phyloP scores from a whole-genome alignment of 37 sponge, comb jelly and placozoan species.

The Petrosia ficiformis region DNA sequence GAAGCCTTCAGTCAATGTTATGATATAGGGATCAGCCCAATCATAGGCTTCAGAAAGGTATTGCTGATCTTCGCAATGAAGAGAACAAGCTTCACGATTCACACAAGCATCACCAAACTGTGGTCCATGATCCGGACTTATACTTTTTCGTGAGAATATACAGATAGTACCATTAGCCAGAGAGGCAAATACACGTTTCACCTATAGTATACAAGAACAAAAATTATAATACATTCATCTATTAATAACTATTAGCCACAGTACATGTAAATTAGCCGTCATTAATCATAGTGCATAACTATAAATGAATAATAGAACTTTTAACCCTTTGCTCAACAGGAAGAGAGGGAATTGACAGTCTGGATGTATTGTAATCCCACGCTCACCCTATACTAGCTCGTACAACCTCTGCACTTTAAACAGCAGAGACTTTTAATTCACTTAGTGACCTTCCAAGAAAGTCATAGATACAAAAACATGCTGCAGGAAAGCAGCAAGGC shows the following conservation, averaged over 20 bases:
- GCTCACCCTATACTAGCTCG: no score
- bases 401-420: no score
- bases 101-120: slow-evolving; percentile 54
- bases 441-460: no score
- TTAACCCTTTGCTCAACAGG: neutral
- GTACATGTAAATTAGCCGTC: neutral
- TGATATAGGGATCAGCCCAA: slow-evolving; percentile 68
- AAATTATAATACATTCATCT: neutral
- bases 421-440: no score
- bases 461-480: no score
- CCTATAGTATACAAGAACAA: slow-evolving; percentile 28
- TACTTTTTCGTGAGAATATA: slow-evolving; percentile 68
- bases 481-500: no score
- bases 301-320: neutral
- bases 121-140: slow-evolving; percentile 1
- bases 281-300: neutral
- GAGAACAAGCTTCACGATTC: slow-evolving; percentile 38
- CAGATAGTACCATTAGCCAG: slow-evolving; percentile 75
- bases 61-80: slow-evolving; percentile 54
- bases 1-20: slow-evolving; percentile 41
- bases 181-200: slow-evolving; percentile 79
- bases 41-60: slow-evolving; percentile 65
- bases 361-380: no score
- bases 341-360: no score
- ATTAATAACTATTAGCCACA: neutral